These are phyloP conservation scores for Aeoliscus strigatus DNA, from an alignment of 2,797 vertebrate species.

Conservation along the genomic window DNA sequence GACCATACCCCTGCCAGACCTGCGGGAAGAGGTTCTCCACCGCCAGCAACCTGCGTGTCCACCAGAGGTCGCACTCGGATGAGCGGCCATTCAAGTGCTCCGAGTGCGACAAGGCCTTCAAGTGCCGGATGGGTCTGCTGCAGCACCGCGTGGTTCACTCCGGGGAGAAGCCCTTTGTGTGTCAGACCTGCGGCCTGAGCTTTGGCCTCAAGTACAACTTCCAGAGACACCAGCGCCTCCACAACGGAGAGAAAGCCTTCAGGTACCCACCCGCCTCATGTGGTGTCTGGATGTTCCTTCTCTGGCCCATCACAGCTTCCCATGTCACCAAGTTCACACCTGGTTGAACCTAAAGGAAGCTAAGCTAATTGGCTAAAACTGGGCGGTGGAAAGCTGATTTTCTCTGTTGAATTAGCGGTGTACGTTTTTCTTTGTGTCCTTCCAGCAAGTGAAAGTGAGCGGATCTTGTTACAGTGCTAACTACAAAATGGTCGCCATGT, in stretches of 20 bases:
- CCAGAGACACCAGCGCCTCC: conserved; percentile 58
- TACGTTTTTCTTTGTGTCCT: too few relatives aligned
- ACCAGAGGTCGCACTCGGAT: conserved; percentile 58
- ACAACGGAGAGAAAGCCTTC: conserved; percentile 70
- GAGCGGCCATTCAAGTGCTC: conserved; percentile 52
- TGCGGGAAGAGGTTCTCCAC: conserved; percentile 61
- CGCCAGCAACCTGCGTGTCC: conserved; percentile 55
- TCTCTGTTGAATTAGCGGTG: too few relatives aligned
- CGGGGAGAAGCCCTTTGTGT: conserved; percentile 56
- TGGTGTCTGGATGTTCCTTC: too few relatives aligned
- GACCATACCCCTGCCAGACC: conserved; percentile 44
- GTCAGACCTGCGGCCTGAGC: conserved; percentile 49
- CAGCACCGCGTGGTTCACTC: conserved; percentile 62
- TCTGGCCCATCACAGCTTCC: too few relatives aligned
- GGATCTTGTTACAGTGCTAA: too few relatives aligned
- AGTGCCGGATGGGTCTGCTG: conserved; percentile 56
- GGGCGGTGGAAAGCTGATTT: too few relatives aligned
- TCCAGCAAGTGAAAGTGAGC: too few relatives aligned
- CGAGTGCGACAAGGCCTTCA: conserved; percentile 62
- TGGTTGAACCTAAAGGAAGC: too few relatives aligned
- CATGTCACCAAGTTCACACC: too few relatives aligned
- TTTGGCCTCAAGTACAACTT: conserved; percentile 69
- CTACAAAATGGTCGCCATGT: too few relatives aligned
- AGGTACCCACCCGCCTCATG: conserved; percentile 34
- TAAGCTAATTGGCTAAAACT: too few relatives aligned